A percentile compares a stretch with the other conserved stretches of the same genome.
These are phyloP conservation scores for Globodera rostochiensis DNA, from an alignment of 1,140 invertebrate genomes.

Conservation along the genomic window DNA sequence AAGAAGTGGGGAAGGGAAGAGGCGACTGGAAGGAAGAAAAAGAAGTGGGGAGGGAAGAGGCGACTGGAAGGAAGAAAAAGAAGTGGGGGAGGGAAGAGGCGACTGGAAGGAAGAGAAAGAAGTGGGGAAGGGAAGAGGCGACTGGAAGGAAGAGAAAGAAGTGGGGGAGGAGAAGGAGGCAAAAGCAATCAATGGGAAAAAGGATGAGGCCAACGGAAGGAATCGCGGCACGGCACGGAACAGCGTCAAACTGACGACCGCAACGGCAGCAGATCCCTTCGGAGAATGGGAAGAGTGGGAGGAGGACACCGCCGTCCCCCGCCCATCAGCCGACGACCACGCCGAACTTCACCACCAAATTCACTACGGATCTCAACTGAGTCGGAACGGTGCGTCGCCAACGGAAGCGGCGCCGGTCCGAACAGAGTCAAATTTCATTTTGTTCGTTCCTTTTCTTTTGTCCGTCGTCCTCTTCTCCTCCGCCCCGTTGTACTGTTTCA, in stretches of 20 bases:
- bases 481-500: neutral
- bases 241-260: neutral
- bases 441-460: neutral
- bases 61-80: no score
- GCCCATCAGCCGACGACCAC: neutral
- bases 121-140: neutral
- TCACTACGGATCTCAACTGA: neutral
- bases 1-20: no score
- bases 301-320: neutral
- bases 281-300: neutral
- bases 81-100: neutral
- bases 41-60: neutral
- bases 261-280: neutral
- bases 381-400: neutral
- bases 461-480: constrained; percentile 4
- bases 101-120: neutral
- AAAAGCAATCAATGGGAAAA: neutral
- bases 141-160: neutral
- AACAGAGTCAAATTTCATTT: neutral
- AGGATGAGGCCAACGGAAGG: neutral
- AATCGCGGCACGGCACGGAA: neutral
- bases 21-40: neutral
- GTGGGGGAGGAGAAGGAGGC: neutral
- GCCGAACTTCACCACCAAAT: neutral
- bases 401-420: neutral